Evolutionary conservation across 2,888 invertebrate genomes (phyloP), one percentile per base, ranked within the genome.

Genomic region (Stenurella melanura): DNA sequence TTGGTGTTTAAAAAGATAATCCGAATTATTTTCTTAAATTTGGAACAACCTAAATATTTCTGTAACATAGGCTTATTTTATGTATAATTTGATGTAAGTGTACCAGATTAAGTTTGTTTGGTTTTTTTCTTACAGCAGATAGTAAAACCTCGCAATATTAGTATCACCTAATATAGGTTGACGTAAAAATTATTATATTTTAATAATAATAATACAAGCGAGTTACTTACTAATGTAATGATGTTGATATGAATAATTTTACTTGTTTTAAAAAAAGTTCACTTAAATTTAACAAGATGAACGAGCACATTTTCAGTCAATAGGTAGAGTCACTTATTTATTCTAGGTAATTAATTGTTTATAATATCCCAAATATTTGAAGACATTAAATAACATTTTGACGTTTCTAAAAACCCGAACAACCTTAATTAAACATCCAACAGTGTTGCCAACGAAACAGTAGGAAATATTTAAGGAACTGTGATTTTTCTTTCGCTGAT

Each of bases 321-420:
- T 42, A 42, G 11, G 7, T 42, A 12, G 4, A 38, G 3, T 12
- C 42, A 42, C 42, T 42, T 42, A 42, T 42, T 42, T 42, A 42
- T 42, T 15, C 0, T 42, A 42, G 42, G 7, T 12, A 42, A 42
- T 12, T 12, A 42, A 42, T 42, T 42, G 42, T 42, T 12, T 42
- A 42, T 42, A 42, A 42, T 42, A 42, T 42, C 42, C 42, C 12
- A 42, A 42, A 12, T 42, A 42, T 42, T 42, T 42, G 7, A 12
- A 42, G 42, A 42, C 42, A 42, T 42, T 42, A 42, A 42, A 42
- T 42, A 42, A 42, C 42, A 42, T 42, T 42, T 42, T 42, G 42
- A 42, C 42, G 42, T 42, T 42, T 42, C 42, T 42, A 12, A 42
- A 42, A 42, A 42, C 11, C 42, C 42, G 42, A 42, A 42, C 42